phyloP scores from a whole-genome alignment of 2,113 vertebrate genomes.

The Cettia cetti region DNA sequence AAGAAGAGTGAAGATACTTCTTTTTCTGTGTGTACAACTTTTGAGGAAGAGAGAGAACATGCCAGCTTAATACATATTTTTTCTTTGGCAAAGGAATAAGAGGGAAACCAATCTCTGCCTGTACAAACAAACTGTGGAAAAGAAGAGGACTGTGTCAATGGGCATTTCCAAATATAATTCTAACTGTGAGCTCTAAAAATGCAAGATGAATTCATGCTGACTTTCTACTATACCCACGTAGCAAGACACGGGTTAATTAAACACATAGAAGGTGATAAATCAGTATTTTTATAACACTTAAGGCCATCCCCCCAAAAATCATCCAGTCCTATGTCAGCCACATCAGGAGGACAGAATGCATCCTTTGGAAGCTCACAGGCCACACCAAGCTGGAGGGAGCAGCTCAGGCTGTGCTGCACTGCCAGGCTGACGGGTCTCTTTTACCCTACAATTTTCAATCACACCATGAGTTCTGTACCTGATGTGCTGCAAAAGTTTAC shows the following conservation, averaged over 20 bases:
- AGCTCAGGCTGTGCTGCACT: neutral
- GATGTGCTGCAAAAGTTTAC: neutral
- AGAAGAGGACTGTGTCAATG: neutral
- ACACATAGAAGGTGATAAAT: neutral
- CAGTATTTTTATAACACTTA: neutral
- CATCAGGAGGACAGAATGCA: neutral
- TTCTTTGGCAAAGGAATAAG: neutral
- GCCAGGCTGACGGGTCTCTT: neutral
- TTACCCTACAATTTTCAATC: rapidly evolving
- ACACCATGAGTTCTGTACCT: neutral
- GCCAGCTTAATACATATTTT: neutral
- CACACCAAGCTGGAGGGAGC: neutral
- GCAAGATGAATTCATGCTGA: neutral
- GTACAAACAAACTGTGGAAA: neutral
- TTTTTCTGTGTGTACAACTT: neutral
- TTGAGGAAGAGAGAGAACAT: neutral
- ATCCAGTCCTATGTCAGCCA: neutral
- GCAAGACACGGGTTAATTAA: neutral
- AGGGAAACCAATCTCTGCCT: neutral
- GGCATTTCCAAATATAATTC: neutral
- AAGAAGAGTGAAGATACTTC: neutral
- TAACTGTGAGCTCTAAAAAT: neutral
- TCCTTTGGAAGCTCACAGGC: rapidly evolving
- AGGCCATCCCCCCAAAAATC: rapidly evolving
- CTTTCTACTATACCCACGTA: neutral